These are phyloP conservation scores for Lacerta bilineata DNA, from an alignment of 2,797 vertebrate species.

Conservation along the genomic window DNA sequence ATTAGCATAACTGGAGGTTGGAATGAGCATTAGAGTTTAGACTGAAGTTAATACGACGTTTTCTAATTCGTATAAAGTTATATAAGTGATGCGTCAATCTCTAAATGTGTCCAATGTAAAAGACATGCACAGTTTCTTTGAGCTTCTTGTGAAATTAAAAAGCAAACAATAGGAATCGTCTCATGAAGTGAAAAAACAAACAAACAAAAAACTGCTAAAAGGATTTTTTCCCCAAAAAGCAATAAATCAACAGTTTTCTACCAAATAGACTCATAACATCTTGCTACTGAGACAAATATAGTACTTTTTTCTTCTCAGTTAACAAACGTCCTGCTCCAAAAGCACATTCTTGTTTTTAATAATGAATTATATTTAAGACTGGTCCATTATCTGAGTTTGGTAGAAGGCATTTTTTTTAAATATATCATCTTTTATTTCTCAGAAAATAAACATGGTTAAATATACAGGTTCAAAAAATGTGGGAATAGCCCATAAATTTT, in stretches of 20 bases:
- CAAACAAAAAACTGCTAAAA: slow-evolving; percentile 42
- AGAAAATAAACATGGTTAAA: slow-evolving; percentile 86
- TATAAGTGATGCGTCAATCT: slow-evolving; percentile 78
- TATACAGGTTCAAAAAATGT: slow-evolving; percentile 86
- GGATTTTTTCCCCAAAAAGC: slow-evolving; percentile 40
- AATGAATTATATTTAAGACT: slow-evolving; percentile 84
- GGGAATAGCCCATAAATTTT: slow-evolving; percentile 87
- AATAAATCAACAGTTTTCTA: slow-evolving; percentile 63
- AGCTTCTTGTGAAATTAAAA: slow-evolving; percentile 71
- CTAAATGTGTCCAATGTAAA: slow-evolving; percentile 79
- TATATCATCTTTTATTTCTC: slow-evolving; percentile 83
- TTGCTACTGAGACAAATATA: slow-evolving; percentile 51
- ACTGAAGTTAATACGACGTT: slow-evolving; percentile 74
- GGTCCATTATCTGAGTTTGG: slow-evolving; percentile 87
- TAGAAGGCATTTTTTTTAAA: slow-evolving; percentile 85
- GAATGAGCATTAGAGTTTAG: slow-evolving; percentile 78
- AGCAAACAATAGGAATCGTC: slow-evolving; percentile 56
- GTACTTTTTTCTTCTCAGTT: slow-evolving; percentile 51
- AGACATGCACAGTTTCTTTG: slow-evolving; percentile 80
- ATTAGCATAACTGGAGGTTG: slow-evolving; percentile 71
- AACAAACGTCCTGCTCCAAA: slow-evolving; percentile 63
- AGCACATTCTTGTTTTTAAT: slow-evolving; percentile 66
- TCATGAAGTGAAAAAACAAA: slow-evolving; percentile 71
- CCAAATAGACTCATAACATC: slow-evolving; percentile 66
- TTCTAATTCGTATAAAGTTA: slow-evolving; percentile 78